These are phyloP conservation scores for Engraulis encrasicolus DNA, from an alignment of 2,113 vertebrate species.

Conservation along the genomic window DNA sequence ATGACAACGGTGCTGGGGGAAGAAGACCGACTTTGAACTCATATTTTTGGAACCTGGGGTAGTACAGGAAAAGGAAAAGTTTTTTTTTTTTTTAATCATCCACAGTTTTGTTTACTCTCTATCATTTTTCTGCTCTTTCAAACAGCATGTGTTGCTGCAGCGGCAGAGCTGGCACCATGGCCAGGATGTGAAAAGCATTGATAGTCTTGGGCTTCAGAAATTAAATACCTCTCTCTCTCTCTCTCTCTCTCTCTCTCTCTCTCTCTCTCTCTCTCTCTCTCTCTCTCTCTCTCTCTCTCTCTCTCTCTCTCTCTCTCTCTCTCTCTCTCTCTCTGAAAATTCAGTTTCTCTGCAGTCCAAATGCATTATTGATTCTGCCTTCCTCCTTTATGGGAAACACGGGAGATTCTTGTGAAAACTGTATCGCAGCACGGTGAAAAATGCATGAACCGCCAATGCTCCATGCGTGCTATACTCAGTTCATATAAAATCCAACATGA, in stretches of 20 bases:
- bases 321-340: background rate
- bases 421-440: background rate
- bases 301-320: background rate
- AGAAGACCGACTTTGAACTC: background rate
- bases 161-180: background rate
- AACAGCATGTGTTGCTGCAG: background rate
- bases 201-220: background rate
- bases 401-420: background rate
- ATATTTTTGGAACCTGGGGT: background rate
- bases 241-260: background rate
- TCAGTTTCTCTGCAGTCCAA: slow-evolving; percentile 8
- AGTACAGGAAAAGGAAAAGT: background rate
- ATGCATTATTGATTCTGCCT: background rate
- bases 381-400: background rate
- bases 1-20: background rate
- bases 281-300: background rate
- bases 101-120: background rate
- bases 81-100: background rate
- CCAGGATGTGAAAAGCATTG: background rate
- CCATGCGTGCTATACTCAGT: background rate
- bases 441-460: background rate
- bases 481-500: background rate
- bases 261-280: background rate
- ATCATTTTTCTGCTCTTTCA: background rate
- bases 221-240: background rate